phyloP scores from a whole-genome alignment of 2,888 invertebrate genomes.

The Allacma fusca region DNA sequence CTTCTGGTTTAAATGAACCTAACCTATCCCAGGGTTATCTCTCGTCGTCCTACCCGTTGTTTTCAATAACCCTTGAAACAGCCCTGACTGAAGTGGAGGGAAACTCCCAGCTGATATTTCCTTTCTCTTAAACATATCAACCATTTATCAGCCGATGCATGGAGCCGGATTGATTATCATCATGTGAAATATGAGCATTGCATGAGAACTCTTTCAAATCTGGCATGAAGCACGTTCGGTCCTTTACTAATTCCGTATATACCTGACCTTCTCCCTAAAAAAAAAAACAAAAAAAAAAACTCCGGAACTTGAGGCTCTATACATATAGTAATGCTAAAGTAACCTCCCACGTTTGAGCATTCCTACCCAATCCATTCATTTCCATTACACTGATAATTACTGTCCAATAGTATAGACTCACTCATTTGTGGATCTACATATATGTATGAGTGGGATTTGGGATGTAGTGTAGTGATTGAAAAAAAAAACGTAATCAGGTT shows the following conservation, averaged over 20 bases:
- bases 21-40: conserved; percentile 20
- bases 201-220: not conserved
- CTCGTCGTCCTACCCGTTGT: not conserved
- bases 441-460: too few relatives aligned
- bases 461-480: too few relatives aligned
- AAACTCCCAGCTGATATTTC: conserved; percentile 44
- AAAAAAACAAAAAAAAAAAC: not conserved
- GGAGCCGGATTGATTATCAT: conserved; percentile 24
- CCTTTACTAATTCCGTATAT: conserved; percentile 16
- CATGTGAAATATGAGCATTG: conserved; percentile 43
- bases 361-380: conserved; percentile 21
- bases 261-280: conserved; percentile 1
- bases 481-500: conserved; percentile 8
- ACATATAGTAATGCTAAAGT: not conserved
- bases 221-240: conserved; percentile 8
- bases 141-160: conserved; percentile 29
- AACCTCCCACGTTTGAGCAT: conserved; percentile 7
- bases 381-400: not conserved
- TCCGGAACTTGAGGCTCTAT: not conserved
- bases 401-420: not conserved
- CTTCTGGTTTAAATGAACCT: not conserved
- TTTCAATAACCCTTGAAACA: conserved; percentile 27
- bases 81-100: not conserved
- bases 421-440: too few relatives aligned
- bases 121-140: conserved; percentile 38